Percentiles rank a stretch among this genome's conserved stretches.
These are phyloP conservation scores for Holothuria glaberrima DNA, from an alignment of 35 echinoderm and acorn worm species.

Conservation along the genomic window DNA sequence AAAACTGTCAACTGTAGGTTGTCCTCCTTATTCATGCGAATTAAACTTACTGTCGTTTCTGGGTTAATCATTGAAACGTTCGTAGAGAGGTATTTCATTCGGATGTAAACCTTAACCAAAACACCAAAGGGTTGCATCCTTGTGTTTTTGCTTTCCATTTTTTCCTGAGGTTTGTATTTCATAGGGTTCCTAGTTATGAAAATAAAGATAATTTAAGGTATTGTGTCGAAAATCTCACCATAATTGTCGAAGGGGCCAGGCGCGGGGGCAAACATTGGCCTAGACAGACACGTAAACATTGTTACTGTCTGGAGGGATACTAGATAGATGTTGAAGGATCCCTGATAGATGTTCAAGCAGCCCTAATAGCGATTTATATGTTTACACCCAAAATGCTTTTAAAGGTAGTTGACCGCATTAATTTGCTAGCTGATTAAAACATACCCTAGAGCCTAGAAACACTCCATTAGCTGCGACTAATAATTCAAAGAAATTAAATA, in stretches of 20 bases:
- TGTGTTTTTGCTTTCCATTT: neutral
- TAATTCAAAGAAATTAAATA: no score
- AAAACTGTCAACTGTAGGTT: slow-evolving; percentile 43
- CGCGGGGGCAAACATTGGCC: neutral
- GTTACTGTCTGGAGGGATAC: no score
- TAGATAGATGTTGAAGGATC: no score
- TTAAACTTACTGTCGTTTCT: slow-evolving; percentile 6
- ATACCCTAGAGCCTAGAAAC: no score
- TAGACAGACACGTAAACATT: no score
- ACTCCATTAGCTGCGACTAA: no score
- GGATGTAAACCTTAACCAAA: slow-evolving; percentile 25
- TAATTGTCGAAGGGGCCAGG: neutral
- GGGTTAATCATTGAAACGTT: slow-evolving; percentile 15
- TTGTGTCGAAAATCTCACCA: neutral
- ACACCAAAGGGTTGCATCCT: neutral
- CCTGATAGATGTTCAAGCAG: no score
- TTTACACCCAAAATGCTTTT: no score
- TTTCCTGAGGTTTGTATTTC: neutral
- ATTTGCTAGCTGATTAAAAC: no score
- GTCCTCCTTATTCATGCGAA: slow-evolving; percentile 17
- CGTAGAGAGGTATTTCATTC: neutral
- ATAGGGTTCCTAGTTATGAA: neutral
- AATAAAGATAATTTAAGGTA: neutral
- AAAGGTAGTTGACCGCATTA: no score
- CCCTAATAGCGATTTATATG: no score